phyloP scores from a whole-genome alignment of 2,797 vertebrate genomes.

The Crocodylus rhombifer region DNA sequence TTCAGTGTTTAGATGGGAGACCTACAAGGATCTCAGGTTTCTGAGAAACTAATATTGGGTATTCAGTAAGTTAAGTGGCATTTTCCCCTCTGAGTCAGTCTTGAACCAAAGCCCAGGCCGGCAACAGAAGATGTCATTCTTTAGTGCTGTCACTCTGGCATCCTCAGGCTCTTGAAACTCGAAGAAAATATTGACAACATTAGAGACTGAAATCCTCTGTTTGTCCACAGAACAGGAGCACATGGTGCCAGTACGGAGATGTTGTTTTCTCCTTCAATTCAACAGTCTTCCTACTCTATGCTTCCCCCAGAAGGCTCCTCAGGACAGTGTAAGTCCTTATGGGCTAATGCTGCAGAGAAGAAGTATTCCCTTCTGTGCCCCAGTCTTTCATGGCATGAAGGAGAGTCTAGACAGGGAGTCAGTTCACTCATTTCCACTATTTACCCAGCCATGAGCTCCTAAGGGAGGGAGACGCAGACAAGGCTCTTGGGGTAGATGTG shows the following conservation, averaged over 20 bases:
- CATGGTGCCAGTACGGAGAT: neutral
- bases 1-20: constrained; percentile 29
- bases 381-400: too few species aligned
- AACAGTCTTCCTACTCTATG: neutral
- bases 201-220: neutral
- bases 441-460: too few species aligned
- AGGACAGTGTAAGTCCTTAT: neutral
- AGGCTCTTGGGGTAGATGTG: too few species aligned
- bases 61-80: constrained; percentile 14
- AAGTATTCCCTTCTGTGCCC: too few species aligned
- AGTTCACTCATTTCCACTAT: too few species aligned
- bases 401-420: too few species aligned
- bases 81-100: constrained; percentile 57
- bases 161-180: constrained; percentile 12
- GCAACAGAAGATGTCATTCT: constrained; percentile 32
- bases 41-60: constrained; percentile 47
- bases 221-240: neutral
- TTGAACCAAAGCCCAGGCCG: neutral
- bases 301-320: neutral
- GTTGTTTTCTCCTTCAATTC: neutral
- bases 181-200: neutral
- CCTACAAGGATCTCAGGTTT: constrained; percentile 27
- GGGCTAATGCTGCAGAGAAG: neutral
- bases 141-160: constrained; percentile 24
- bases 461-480: too few species aligned